phyloP scores from a whole-genome alignment of 2,888 invertebrate genomes.

The Folsomia candida region DNA sequence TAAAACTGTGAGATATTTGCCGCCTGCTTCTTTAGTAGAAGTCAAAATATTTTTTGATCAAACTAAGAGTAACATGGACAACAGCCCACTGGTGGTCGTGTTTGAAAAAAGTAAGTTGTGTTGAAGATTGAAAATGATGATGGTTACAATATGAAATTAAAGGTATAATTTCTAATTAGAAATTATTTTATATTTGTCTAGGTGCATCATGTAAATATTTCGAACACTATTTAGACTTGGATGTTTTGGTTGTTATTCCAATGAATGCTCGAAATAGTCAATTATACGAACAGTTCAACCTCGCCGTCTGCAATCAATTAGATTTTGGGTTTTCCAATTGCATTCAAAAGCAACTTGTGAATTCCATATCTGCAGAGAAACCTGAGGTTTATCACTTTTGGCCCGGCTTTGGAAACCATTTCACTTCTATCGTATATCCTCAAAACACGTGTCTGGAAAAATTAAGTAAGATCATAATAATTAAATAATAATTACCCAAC shows the following conservation, averaged over 20 bases:
- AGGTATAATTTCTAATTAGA: not conserved
- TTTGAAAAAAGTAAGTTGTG: conserved; percentile 38
- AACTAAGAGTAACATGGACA: conserved; percentile 33
- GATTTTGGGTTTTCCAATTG: conserved; percentile 43
- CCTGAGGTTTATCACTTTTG: conserved; percentile 74
- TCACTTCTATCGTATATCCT: conserved; percentile 71
- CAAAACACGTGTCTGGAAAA: conserved; percentile 66
- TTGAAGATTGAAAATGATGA: too few species aligned
- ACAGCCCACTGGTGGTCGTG: conserved; percentile 41
- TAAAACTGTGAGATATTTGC: conserved; percentile 30
- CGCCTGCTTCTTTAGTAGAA: conserved; percentile 34
- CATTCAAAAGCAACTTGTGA: conserved; percentile 45
- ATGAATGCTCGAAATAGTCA: conserved; percentile 14
- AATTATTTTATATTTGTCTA: conserved; percentile 18
- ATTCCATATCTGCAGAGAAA: conserved; percentile 49
- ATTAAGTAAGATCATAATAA: conserved; percentile 60
- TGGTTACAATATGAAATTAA: not conserved
- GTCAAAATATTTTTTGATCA: conserved; percentile 45
- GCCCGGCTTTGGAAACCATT: conserved; percentile 69
- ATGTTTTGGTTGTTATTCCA: conserved; percentile 44
- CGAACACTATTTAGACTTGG: conserved; percentile 46
- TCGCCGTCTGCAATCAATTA: conserved; percentile 44
- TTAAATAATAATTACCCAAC: not conserved
- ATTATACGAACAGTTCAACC: conserved; percentile 43
- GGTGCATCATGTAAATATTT: conserved; percentile 48